A percentile compares a stretch with the other conserved stretches of the same genome.
Evolutionary conservation across 2,797 vertebrate species (phyloP).

Genomic region (Euthynnus affinis): DNA sequence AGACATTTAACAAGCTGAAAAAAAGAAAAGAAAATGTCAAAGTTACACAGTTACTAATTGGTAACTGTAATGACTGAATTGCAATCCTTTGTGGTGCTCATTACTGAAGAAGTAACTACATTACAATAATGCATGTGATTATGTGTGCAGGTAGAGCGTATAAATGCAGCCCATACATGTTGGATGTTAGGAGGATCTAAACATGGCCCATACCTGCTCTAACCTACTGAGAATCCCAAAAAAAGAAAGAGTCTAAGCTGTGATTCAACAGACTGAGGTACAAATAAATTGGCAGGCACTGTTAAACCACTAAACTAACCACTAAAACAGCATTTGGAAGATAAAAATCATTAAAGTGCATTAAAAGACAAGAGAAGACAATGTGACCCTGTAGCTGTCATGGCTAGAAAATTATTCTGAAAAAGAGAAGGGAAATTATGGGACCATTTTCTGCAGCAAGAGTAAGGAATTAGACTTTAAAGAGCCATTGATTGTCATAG

Average conservation of each 20-base stretch:
- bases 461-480: conserved; percentile 32
- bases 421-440: conserved; percentile 21
- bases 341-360: neutral
- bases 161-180: neutral
- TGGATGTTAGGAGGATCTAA: neutral
- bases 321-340: neutral
- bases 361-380: conserved; percentile 3
- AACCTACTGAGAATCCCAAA: conserved; percentile 3
- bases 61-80: neutral
- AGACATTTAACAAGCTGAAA: too few relatives aligned
- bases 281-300: neutral
- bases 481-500: conserved; percentile 37
- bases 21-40: too few relatives aligned
- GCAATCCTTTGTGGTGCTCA: neutral
- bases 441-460: conserved; percentile 31
- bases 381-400: conserved; percentile 16
- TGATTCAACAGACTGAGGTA: conserved; percentile 11
- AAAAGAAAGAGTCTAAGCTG: neutral
- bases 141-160: neutral
- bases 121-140: neutral
- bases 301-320: too few relatives aligned
- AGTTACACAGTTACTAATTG: too few relatives aligned
- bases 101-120: neutral
- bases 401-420: neutral
- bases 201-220: neutral